Conservation (phyloP, 2,113 vertebrate genomes). For the Elephas maximus region DNA sequence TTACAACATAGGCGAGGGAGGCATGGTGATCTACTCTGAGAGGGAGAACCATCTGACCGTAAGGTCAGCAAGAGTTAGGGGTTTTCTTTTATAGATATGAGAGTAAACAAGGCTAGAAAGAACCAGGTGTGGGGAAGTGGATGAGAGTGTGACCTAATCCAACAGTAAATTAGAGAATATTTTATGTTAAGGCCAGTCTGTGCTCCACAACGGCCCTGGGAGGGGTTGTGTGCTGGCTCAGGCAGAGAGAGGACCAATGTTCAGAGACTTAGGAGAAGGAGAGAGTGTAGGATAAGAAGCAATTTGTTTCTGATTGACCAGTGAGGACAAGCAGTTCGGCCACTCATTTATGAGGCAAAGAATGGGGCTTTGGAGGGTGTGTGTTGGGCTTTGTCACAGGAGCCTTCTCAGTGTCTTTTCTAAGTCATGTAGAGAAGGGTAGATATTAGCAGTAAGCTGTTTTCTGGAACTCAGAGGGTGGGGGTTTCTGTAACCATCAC, state of each 20-base stretch:
- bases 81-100: background rate
- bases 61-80: background rate
- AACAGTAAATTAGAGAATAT: background rate
- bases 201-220: background rate
- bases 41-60: background rate
- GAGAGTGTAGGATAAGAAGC: background rate
- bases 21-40: background rate
- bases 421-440: background rate
- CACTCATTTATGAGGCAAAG: background rate
- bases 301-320: background rate
- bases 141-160: background rate
- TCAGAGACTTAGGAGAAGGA: background rate
- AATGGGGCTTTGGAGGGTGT: background rate
- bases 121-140: background rate
- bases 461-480: background rate
- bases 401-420: background rate
- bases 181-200: background rate
- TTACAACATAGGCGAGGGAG: background rate
- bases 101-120: background rate
- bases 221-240: background rate
- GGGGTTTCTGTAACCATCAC: background rate
- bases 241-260: background rate
- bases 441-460: background rate
- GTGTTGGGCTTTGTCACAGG: background rate
- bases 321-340: background rate